Conservation (phyloP, 64 coral and sea anemone species). For the Stylophora pistillata region DNA sequence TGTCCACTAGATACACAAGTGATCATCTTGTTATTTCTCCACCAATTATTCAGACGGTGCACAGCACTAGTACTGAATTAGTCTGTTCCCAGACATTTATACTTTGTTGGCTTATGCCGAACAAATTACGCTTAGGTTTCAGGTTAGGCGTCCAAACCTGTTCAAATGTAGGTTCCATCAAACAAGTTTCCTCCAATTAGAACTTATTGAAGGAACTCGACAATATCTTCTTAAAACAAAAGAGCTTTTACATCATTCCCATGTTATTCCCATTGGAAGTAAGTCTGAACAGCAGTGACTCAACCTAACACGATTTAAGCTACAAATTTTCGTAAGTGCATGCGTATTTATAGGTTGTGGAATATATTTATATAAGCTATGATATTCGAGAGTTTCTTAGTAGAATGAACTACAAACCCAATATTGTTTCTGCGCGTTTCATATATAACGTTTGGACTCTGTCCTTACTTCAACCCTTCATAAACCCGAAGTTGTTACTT, state of each 20-base stretch:
- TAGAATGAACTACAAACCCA: conserved; percentile 21
- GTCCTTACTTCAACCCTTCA: conserved; percentile 42
- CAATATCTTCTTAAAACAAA: background rate
- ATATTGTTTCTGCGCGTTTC: background rate
- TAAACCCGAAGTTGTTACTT: conserved; percentile 46
- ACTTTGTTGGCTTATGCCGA: background rate
- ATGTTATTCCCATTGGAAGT: background rate
- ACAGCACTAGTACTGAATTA: conserved; percentile 40
- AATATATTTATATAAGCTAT: conserved; percentile 1
- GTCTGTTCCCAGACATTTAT: conserved; percentile 36
- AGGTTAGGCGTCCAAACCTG: background rate
- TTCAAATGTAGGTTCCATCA: conserved; percentile 1
- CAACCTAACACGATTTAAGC: background rate
- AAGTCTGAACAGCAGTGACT: background rate
- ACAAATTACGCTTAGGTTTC: conserved; percentile 11
- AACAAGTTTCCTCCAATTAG: background rate
- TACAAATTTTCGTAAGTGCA: background rate
- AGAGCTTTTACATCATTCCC: background rate
- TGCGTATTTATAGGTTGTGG: conserved; percentile 3
- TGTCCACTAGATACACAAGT: conserved; percentile 27
- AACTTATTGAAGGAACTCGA: background rate
- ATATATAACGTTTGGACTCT: conserved; percentile 19
- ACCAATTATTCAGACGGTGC: conserved; percentile 38
- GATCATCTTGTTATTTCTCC: background rate
- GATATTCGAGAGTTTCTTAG: conserved; percentile 1